phyloP scores from a whole-genome alignment of 2,797 vertebrate species.

The Paratrypauchen microcephalus region DNA sequence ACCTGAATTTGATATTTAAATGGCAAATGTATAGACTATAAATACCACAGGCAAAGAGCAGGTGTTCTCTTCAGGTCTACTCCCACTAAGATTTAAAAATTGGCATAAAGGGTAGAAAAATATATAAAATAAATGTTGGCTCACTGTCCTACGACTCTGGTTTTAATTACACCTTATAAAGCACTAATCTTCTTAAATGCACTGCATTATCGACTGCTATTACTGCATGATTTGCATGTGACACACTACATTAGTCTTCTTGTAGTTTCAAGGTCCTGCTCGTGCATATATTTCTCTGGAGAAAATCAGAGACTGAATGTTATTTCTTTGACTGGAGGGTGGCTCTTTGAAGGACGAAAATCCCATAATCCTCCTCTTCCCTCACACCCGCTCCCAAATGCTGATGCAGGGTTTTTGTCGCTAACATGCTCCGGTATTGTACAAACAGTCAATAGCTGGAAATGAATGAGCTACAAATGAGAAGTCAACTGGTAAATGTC shows the following conservation, averaged over 20 bases:
- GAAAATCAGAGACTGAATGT: conserved; percentile 55
- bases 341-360: conserved; percentile 68
- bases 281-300: conserved; percentile 55
- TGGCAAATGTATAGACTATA: conserved; percentile 28
- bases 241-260: conserved; percentile 49
- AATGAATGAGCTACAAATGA: conserved; percentile 26
- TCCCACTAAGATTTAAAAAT: conserved; percentile 30
- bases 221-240: conserved; percentile 59
- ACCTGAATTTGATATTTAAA: conserved; percentile 38
- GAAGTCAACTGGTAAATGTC: conserved; percentile 27
- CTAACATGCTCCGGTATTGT: conserved; percentile 32
- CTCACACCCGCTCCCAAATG: conserved; percentile 46
- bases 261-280: conserved; percentile 61
- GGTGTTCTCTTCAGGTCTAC: conserved; percentile 27
- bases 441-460: conserved; percentile 26
- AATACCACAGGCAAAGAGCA: conserved; percentile 25
- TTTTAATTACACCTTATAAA: conserved; percentile 60
- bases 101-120: neutral
- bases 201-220: conserved; percentile 47
- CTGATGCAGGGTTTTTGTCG: conserved; percentile 54
- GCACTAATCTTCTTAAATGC: conserved; percentile 52
- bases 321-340: conserved; percentile 56
- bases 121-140: neutral
- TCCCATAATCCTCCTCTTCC: conserved; percentile 62
- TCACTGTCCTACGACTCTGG: neutral